Evolutionary conservation across 2,888 invertebrate genomes (phyloP), one percentile per base, ranked within the genome.

Genomic region (Nymphalis polychloros): DNA sequence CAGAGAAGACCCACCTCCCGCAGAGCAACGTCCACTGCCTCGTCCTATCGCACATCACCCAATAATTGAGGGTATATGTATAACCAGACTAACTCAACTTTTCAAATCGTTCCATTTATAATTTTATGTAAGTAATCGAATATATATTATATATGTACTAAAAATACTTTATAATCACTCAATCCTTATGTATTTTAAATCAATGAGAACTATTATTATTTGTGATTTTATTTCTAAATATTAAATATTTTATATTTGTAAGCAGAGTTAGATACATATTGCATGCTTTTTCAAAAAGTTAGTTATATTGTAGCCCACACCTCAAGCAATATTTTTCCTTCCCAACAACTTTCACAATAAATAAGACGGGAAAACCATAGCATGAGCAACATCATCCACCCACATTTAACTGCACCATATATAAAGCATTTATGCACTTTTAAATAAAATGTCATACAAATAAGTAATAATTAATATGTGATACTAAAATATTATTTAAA

Each of bases 1-100:
- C 95, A 98, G 88, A 97, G 96, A 86, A 98, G 95, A 88, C 98
- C 98, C 94, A 98, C 97, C 92, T 98, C 98, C 89, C 96, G 96
- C 87, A 98, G 96, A 87, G 97, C 97, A 86, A 96, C 97, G 93
- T 98, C 97, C 93, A 98, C 96, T 84, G 97, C 97, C 95, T 98
- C 98, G 92, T 98, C 98, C 98, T 91, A 89, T 78, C 75, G 82
- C 74, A 77, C 72, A 72, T 69, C 75, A 72, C 72, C 71, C 75
- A 73, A 72, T 73, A 73, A 69, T 64, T 69, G 69, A 41, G 13
- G 41, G 62, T 55, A 52, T 57, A 19, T 66, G 57, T 23, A 59
- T 59, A 60, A 23, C 23, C 50, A 48, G 41, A 67, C 31, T 23
- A 31, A 31, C 3, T 55, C 13, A 27, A 8, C 27, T 41, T 31